Evolutionary conservation across 2,113 vertebrate genomes (phyloP).

Genomic region (Charadrius vociferus): DNA sequence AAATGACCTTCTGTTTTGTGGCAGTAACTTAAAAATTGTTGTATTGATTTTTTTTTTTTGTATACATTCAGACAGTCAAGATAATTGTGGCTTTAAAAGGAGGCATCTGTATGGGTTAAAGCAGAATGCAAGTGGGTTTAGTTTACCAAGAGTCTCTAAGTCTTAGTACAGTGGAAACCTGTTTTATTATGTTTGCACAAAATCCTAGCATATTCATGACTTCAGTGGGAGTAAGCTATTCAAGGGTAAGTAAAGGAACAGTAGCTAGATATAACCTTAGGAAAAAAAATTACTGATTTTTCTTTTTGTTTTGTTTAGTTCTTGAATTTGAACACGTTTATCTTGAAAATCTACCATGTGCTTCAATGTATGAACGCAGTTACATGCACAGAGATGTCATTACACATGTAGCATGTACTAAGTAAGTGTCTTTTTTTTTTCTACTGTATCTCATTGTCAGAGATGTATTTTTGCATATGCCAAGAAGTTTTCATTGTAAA

Average conservation of each 20-base stretch:
- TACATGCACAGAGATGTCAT: constrained; percentile 99
- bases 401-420: constrained; percentile 90
- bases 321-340: constrained; percentile 93
- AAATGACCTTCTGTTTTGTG: neutral
- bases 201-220: neutral
- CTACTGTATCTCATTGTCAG: neutral
- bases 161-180: neutral
- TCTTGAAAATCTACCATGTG: constrained; percentile 92
- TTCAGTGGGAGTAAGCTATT: neutral
- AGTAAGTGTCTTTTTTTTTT: constrained; percentile 78
- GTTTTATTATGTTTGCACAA: neutral
- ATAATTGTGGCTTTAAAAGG: neutral
- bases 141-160: rapidly evolving
- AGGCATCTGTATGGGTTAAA: neutral
- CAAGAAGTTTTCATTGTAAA: neutral
- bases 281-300: neutral
- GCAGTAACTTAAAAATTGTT: neutral
- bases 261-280: neutral
- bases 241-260: neutral
- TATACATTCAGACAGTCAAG: rapidly evolving
- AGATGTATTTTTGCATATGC: neutral
- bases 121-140: neutral
- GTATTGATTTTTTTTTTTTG: rapidly evolving
- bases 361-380: constrained; percentile 95
- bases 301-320: constrained; percentile 66